A percentile compares a stretch with the other conserved stretches of the same genome.
phyloP scores from a whole-genome alignment of 2,797 vertebrate genomes.

The Phrynocephalus guinanensis region DNA sequence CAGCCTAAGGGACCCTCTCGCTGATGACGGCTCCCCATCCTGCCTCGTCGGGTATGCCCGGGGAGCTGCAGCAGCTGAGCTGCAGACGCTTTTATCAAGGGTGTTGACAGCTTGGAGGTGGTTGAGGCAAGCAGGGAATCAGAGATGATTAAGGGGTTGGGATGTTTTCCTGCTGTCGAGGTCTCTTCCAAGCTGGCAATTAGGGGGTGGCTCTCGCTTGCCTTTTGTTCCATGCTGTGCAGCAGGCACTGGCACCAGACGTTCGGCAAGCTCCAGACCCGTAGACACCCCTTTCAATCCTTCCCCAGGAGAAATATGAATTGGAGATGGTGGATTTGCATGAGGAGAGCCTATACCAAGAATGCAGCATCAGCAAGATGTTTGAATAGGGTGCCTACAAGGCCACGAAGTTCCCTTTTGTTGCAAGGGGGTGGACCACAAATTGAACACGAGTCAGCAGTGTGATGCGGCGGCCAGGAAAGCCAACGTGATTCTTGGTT shows the following conservation, averaged over 20 bases:
- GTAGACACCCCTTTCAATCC: neutral
- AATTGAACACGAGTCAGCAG: no score
- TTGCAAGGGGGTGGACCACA: no score
- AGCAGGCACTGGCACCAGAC: constrained; percentile 11
- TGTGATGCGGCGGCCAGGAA: no score
- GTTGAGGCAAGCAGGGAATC: constrained; percentile 8
- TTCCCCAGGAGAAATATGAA: neutral
- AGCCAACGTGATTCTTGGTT: no score
- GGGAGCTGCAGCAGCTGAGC: no score
- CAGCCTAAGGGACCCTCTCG: neutral
- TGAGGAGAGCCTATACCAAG: neutral
- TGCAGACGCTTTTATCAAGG: neutral
- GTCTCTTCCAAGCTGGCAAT: constrained; percentile 3
- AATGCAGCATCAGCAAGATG: neutral
- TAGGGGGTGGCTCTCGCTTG: neutral
- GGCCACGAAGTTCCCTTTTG: neutral
- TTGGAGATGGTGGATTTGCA: neutral
- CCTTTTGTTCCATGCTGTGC: neutral
- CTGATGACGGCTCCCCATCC: neutral
- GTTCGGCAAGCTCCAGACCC: neutral
- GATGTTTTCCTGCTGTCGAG: neutral
- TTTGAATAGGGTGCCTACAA: neutral
- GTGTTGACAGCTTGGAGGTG: constrained; percentile 15
- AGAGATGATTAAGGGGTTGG: constrained; percentile 16
- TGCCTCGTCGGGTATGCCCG: no score